phyloP scores from a whole-genome alignment of 2,797 vertebrate genomes.

The Ispidina lecontei region DNA sequence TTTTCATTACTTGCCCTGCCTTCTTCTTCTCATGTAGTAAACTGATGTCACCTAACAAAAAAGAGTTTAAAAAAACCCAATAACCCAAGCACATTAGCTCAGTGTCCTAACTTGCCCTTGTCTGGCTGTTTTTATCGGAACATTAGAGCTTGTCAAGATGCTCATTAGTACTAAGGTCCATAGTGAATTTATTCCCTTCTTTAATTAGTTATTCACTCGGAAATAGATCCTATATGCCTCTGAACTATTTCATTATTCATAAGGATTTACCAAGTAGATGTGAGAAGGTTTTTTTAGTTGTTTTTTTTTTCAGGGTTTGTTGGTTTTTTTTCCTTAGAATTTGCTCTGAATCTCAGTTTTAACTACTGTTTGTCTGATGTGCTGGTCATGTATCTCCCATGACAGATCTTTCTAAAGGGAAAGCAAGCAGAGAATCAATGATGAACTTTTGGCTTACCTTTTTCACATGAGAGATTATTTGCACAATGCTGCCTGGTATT shows the following conservation, averaged over 20 bases:
- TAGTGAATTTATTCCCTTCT: constrained; percentile 26
- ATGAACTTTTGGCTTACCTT: not conserved
- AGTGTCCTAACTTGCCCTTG: constrained; percentile 16
- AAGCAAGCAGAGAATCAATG: not conserved
- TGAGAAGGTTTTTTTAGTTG: not conserved
- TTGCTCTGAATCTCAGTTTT: not conserved
- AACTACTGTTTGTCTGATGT: constrained; percentile 1
- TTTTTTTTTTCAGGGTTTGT: not conserved
- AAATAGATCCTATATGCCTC: not conserved
- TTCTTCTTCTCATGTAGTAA: constrained; percentile 11
- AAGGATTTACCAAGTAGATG: constrained; percentile 25
- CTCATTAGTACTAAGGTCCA: constrained; percentile 14
- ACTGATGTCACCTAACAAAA: not conserved
- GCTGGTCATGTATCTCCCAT: not conserved
- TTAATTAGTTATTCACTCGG: constrained; percentile 56
- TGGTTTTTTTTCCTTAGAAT: not conserved
- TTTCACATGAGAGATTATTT: not conserved
- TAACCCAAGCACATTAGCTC: not conserved
- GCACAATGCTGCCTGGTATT: not conserved
- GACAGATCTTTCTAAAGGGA: not conserved
- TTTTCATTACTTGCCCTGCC: not conserved
- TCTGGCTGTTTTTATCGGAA: constrained; percentile 6
- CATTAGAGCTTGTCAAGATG: not conserved
- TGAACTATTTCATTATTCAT: constrained; percentile 48
- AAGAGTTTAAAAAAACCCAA: not conserved